Percentiles rank a stretch among this genome's conserved stretches.
Evolutionary conservation across 2,888 invertebrate genomes (phyloP).

Genomic region (Drosophila acutilabella): DNA sequence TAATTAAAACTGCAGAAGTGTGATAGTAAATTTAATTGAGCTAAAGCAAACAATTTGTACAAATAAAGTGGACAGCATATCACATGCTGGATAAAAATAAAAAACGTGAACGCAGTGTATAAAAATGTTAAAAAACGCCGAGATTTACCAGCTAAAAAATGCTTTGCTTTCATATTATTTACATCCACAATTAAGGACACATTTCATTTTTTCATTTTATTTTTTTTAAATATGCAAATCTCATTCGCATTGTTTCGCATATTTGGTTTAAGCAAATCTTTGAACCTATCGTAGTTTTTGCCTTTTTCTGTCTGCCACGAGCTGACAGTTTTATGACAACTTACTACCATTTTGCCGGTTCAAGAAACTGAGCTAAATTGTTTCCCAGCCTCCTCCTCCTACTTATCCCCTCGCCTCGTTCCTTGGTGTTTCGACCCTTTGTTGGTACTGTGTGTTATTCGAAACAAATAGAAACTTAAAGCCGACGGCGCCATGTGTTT

Average conservation of each 20-base stretch:
- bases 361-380: conserved; percentile 30
- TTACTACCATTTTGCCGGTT: conserved; percentile 37
- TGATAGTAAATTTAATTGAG: too few species aligned
- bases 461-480: conserved; percentile 49
- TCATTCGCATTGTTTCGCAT: conserved; percentile 28
- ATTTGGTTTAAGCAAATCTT: conserved; percentile 48
- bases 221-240: conserved; percentile 48
- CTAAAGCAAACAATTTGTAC: too few species aligned
- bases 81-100: too few species aligned
- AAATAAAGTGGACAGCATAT: too few species aligned
- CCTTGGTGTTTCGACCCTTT: neutral
- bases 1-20: too few species aligned
- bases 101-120: too few species aligned
- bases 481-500: conserved; percentile 75
- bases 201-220: conserved; percentile 23
- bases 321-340: conserved; percentile 74
- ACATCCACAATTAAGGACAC: conserved; percentile 28
- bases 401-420: neutral
- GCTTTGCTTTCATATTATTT: conserved; percentile 19
- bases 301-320: conserved; percentile 47
- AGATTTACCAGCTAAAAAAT: conserved; percentile 5
- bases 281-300: conserved; percentile 60
- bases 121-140: too few species aligned
- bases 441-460: conserved; percentile 16
- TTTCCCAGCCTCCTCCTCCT: neutral